These are phyloP conservation scores for Rhopalosiphum nymphaeae DNA, from an alignment of 2,888 invertebrate species.

Conservation along the genomic window DNA sequence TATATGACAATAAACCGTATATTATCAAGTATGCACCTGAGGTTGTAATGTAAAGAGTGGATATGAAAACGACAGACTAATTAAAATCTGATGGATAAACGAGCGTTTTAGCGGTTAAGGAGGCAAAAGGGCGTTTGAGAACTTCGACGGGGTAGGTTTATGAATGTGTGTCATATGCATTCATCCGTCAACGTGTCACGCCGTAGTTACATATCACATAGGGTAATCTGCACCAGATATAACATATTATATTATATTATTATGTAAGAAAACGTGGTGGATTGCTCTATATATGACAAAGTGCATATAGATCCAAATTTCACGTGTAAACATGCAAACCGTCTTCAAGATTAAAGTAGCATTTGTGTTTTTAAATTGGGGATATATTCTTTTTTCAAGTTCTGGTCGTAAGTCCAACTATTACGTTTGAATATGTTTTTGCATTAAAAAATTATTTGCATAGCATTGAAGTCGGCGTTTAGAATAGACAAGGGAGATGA, in stretches of 20 bases:
- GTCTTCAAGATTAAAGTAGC: background rate
- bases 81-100: background rate
- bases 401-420: background rate
- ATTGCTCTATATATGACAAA: background rate
- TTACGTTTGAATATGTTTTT: background rate
- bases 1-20: background rate
- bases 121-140: background rate
- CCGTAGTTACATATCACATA: background rate
- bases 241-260: background rate
- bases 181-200: background rate
- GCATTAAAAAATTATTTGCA: background rate
- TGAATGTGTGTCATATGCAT: background rate
- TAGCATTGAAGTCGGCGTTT: background rate
- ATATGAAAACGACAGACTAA: background rate
- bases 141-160: background rate
- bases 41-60: background rate
- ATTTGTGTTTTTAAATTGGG: background rate
- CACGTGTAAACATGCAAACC: background rate
- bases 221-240: background rate
- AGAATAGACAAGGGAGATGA: background rate
- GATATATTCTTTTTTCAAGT: background rate
- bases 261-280: background rate
- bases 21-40: background rate
- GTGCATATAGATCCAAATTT: background rate
- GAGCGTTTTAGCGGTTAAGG: background rate